Conservation (phyloP, 2,888 invertebrate species). For the Polyommatus icarus region DNA sequence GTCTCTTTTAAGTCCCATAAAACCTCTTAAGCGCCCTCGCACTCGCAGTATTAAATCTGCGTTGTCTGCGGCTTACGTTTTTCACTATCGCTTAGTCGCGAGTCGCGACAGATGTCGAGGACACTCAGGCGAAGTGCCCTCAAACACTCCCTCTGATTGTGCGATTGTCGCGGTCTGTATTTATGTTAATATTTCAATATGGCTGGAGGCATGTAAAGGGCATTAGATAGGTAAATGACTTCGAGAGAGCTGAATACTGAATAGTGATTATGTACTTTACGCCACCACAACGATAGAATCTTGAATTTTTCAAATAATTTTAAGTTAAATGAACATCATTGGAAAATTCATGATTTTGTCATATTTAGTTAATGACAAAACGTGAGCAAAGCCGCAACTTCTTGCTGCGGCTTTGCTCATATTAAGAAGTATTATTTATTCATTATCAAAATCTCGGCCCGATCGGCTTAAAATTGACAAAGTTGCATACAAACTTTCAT, state of each 20-base stretch:
- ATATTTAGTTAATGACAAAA: too few species aligned
- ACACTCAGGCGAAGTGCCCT: slow-evolving; percentile 58
- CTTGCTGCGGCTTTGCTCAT: too few species aligned
- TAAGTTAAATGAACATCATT: too few species aligned
- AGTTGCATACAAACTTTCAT: too few species aligned
- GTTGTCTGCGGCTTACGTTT: slow-evolving; percentile 36
- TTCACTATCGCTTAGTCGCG: slow-evolving; percentile 44
- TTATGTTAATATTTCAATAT: slow-evolving; percentile 15
- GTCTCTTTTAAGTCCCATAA: slow-evolving; percentile 13
- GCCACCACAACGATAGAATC: too few species aligned
- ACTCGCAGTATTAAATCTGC: slow-evolving; percentile 23
- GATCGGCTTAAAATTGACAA: too few species aligned
- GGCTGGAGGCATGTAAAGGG: not conserved
- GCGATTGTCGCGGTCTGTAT: slow-evolving; percentile 30
- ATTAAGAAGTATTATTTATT: too few species aligned
- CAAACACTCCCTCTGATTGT: slow-evolving; percentile 47
- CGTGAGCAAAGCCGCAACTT: too few species aligned
- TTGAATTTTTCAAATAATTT: too few species aligned
- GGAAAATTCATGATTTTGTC: too few species aligned
- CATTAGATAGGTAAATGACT: not conserved
- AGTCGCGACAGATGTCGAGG: slow-evolving; percentile 68
- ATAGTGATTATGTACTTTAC: not conserved
- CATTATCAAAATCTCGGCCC: too few species aligned
- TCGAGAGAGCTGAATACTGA: not conserved
- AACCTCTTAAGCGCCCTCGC: slow-evolving; percentile 31